Base-by-base conservation (phyloP, 2,888 invertebrate genomes). In the Panzeria rudis region DNA sequence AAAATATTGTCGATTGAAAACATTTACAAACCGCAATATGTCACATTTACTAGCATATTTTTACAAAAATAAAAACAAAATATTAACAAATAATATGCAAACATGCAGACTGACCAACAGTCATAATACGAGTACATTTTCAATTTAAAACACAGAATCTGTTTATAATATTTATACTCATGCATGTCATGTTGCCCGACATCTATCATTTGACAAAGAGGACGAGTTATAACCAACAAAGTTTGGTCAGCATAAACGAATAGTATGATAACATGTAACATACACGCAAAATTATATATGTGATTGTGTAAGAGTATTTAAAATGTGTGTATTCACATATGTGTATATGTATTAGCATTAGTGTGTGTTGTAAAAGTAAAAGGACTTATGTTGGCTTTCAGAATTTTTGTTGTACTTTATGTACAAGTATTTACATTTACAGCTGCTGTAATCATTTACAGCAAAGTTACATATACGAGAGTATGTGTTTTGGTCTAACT, bases 81-180 rank as follows among this genome's bases (percentile, higher is more conserved):
- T 73, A 13, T 50, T 62, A 66, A 52, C 50, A 62, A 50, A 50
- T 54, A 50, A 50, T 50, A 20, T 20, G 50, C 7, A 50, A 17
- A 29, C 32, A 62, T 41, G 15, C 52, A 62, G 38, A 52, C 59
- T 6, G 9, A 20, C 29, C 66, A 66, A 56, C 20, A 44, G 11
- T 29, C 29, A 61, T 25, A 78, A 29, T 44, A 23, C 50, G 17
- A 50, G 20, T 7, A 50, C 32, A 71, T 44, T 64, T 56, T 41
- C 35, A 25, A 47, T 17, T 64, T 56, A 38, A 59, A 66, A 56
- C 17, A 11, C 25, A 29, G 59, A 73, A 72, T 73, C 59, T 78
- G 82, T 82, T 82, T 85, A 82, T 78, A 71, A 82, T 82, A 78
- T 85, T 79, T 61, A 66, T 82, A 66, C 75, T 85, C 78, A 66